Evolutionary conservation across 2,797 vertebrate species (phyloP).

Genomic region (Oceanodroma leucorhoa): DNA sequence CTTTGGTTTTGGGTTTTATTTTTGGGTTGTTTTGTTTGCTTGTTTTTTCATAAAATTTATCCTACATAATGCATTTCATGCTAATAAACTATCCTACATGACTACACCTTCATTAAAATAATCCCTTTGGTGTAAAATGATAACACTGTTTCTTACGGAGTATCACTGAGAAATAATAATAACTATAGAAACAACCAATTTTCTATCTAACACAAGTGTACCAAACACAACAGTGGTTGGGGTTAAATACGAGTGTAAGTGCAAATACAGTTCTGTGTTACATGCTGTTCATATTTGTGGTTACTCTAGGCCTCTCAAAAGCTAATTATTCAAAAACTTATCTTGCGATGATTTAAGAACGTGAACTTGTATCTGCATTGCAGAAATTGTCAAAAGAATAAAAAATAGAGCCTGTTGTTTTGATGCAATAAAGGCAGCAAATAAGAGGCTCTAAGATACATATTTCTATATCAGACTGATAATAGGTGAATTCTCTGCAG

Average conservation of each 20-base stretch:
- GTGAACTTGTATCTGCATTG: not conserved
- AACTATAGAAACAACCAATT: not conserved
- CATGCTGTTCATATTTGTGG: not conserved
- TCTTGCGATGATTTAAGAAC: not conserved
- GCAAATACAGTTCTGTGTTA: not conserved
- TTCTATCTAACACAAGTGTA: not conserved
- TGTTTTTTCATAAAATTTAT: not conserved
- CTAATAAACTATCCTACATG: not conserved
- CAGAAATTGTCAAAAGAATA: not conserved
- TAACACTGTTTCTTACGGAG: not conserved
- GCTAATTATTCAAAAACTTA: not conserved
- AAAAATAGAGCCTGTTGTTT: not conserved
- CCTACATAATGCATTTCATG: not conserved
- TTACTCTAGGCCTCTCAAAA: not conserved
- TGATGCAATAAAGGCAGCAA: not conserved
- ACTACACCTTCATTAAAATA: not conserved
- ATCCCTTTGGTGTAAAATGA: not conserved
- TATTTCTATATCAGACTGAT: not conserved
- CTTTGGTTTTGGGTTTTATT: fast-evolving
- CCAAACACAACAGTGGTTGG: not conserved
- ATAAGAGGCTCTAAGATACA: not conserved
- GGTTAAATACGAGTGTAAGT: not conserved
- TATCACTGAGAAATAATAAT: not conserved
- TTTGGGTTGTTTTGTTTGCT: not conserved
- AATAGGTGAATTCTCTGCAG: not conserved